These are phyloP conservation scores for Eristalinus sepulchralis DNA, from an alignment of 2,888 invertebrate genomes.

Conservation along the genomic window DNA sequence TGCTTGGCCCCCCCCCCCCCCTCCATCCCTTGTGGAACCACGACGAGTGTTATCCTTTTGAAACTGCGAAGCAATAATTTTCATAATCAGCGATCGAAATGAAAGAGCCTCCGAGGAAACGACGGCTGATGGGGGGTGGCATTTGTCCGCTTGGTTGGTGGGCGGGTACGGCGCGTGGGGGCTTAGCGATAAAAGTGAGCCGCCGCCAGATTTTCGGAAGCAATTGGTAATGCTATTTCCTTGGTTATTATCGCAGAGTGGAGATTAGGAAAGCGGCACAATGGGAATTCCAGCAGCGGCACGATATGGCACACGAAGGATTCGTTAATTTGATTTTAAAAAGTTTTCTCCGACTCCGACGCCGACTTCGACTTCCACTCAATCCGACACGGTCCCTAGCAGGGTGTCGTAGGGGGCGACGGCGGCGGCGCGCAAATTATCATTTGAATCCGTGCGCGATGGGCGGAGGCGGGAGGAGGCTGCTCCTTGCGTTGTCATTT, in stretches of 20 bases:
- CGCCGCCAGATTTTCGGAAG: constrained; percentile 58
- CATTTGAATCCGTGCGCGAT: constrained; percentile 59
- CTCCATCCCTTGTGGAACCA: not conserved
- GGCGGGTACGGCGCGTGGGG: not conserved
- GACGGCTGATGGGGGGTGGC: not conserved
- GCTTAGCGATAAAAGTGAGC: constrained; percentile 23
- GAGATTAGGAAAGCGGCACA: constrained; percentile 57
- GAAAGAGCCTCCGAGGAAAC: not conserved
- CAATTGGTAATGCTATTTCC: constrained; percentile 67
- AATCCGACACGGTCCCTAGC: constrained; percentile 33
- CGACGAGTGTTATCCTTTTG: constrained; percentile 35
- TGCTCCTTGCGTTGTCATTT: not conserved
- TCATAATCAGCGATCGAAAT: constrained; percentile 66
- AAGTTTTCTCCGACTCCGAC: constrained; percentile 40
- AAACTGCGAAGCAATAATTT: constrained; percentile 57
- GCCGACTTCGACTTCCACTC: not conserved
- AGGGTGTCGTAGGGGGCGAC: not conserved
- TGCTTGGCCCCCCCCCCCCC: not conserved
- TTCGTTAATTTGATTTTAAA: constrained; percentile 67
- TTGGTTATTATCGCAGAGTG: constrained; percentile 44
- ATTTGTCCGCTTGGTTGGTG: not conserved
- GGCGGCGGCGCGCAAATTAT: constrained; percentile 48
- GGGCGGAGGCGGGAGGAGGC: constrained; percentile 3
- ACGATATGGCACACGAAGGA: constrained; percentile 64
- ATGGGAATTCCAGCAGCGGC: constrained; percentile 48